Evolutionary conservation across 1,140 invertebrate genomes (phyloP).

Genomic region (Eciton burchellii): DNA sequence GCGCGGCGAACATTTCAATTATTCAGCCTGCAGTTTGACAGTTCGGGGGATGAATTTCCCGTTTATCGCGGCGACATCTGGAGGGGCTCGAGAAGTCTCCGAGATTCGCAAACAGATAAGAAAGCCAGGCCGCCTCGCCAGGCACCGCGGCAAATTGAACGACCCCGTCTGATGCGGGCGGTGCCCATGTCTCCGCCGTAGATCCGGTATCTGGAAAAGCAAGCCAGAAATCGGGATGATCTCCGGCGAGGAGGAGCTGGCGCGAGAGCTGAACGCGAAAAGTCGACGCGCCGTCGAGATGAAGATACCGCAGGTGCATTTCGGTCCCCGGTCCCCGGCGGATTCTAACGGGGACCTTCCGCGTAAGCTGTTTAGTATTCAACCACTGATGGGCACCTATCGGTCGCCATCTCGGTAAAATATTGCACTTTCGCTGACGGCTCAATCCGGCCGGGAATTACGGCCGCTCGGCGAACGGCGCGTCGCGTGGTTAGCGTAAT

Average conservation of each 20-base stretch:
- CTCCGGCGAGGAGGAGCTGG: slow-evolving; percentile 13
- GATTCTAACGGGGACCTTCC: slow-evolving; percentile 66
- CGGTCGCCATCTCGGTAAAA: slow-evolving; percentile 81
- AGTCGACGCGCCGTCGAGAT: slow-evolving; percentile 65
- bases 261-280: slow-evolving; percentile 70
- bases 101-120: slow-evolving; percentile 52
- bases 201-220: slow-evolving; percentile 40
- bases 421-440: slow-evolving; percentile 81
- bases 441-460: slow-evolving; percentile 81
- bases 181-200: slow-evolving; percentile 48
- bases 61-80: slow-evolving; percentile 15
- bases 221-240: slow-evolving; percentile 46
- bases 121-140: slow-evolving; percentile 7
- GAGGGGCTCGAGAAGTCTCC: neutral
- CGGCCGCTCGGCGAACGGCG: slow-evolving; percentile 40
- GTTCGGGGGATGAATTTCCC: neutral
- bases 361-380: slow-evolving; percentile 80
- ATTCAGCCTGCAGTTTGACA: slow-evolving; percentile 60
- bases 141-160: slow-evolving; percentile 21
- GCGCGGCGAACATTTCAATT: slow-evolving; percentile 73
- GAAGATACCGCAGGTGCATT: slow-evolving; percentile 64
- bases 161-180: slow-evolving; percentile 17
- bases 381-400: slow-evolving; percentile 79
- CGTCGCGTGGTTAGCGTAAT: slow-evolving; percentile 50
- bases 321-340: neutral